Percentiles rank a stretch among this genome's conserved stretches.
Conservation (phyloP, 1,140 invertebrate genomes). For the Platorchestia sp. region DNA sequence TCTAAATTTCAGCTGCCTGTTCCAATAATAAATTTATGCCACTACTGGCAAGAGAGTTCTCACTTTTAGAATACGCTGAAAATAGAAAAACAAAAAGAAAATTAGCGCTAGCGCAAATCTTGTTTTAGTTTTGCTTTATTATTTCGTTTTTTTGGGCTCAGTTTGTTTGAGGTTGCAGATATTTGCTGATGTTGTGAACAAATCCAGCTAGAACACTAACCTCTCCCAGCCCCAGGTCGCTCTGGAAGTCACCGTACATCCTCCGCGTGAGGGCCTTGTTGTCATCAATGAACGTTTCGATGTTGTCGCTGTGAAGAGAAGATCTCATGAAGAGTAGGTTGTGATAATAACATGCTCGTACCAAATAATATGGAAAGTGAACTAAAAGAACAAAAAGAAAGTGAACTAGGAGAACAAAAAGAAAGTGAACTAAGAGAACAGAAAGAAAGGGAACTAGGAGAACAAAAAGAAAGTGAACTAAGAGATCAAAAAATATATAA, state of each 20-base stretch:
- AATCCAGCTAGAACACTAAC: not conserved
- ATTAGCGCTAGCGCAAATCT: too few relatives aligned
- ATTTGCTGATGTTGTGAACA: not conserved
- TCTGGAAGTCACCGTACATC: slow-evolving; percentile 89
- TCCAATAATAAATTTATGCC: too few relatives aligned
- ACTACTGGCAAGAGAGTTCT: too few relatives aligned
- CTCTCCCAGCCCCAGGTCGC: slow-evolving; percentile 23
- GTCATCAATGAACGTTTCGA: slow-evolving; percentile 92
- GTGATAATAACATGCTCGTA: not conserved
- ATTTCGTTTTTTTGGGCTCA: too few relatives aligned
- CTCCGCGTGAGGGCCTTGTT: slow-evolving; percentile 92
- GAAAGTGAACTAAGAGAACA: not conserved
- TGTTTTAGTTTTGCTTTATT: too few relatives aligned
- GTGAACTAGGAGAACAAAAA: not conserved
- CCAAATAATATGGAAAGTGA: not conserved
- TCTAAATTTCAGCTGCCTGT: too few relatives aligned
- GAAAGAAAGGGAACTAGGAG: not conserved
- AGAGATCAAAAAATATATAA: not conserved
- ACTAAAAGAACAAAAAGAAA: not conserved
- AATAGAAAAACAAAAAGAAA: too few relatives aligned
- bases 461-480: too few relatives aligned
- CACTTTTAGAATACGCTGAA: too few relatives aligned
- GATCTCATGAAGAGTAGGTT: slow-evolving; percentile 50
- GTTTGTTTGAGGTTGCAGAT: too few relatives aligned
- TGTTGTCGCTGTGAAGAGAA: slow-evolving; percentile 81